Evolutionary conservation across 1,140 invertebrate genomes (phyloP).

Genomic region (Drosophila ohnishii): DNA sequence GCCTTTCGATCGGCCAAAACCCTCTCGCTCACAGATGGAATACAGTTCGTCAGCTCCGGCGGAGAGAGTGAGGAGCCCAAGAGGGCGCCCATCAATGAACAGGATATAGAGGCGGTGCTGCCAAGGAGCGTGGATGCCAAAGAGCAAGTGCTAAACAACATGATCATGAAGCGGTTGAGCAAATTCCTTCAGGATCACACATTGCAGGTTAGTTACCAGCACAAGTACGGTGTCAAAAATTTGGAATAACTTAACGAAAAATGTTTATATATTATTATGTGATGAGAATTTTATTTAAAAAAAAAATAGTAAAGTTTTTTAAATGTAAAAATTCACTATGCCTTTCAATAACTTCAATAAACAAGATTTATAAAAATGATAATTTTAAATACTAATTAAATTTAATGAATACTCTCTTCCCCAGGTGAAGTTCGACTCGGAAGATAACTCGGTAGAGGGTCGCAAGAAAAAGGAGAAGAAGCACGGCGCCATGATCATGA

Average conservation of each 20-base stretch:
- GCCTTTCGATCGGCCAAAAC: conserved; percentile 86
- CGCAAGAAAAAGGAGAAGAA: conserved; percentile 86
- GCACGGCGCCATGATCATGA: conserved; percentile 88
- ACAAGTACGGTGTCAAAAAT: neutral
- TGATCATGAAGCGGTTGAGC: conserved; percentile 89
- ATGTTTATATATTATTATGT: neutral
- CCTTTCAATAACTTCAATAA: neutral
- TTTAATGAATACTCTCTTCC: neutral
- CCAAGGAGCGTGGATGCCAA: conserved; percentile 88
- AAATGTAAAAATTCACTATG: no score
- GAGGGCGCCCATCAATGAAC: conserved; percentile 76
- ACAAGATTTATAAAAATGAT: no score
- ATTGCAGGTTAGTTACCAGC: conserved; percentile 85
- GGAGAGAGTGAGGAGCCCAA: conserved; percentile 59
- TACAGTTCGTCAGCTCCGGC: conserved; percentile 85
- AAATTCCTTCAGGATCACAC: conserved; percentile 90
- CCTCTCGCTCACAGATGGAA: conserved; percentile 87
- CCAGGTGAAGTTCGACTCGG: conserved; percentile 68
- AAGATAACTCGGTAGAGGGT: conserved; percentile 60
- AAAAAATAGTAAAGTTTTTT: no score
- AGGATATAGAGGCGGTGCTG: conserved; percentile 87
- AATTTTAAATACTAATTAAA: no score
- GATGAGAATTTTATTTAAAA: no score
- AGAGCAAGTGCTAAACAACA: conserved; percentile 88
- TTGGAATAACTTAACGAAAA: neutral